Evolutionary conservation across 2,797 vertebrate species (phyloP).

Genomic region (Urocyon cinereoargenteus): DNA sequence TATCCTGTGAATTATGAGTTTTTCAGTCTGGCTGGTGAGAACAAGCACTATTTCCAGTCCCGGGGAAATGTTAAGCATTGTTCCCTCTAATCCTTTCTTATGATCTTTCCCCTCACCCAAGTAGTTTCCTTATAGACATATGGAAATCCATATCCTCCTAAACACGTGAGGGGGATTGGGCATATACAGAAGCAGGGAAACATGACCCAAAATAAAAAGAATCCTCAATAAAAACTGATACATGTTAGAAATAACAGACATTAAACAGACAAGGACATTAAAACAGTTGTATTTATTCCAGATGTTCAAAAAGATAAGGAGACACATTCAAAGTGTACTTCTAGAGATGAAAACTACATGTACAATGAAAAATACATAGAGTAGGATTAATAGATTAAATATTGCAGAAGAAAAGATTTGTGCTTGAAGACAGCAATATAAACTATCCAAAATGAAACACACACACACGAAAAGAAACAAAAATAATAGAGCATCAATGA

Average conservation of each 20-base stretch:
- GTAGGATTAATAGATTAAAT: constrained; percentile 25
- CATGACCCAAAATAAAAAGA: neutral
- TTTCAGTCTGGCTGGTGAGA: constrained; percentile 3
- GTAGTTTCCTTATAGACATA: constrained; percentile 8
- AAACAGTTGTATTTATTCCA: constrained; percentile 23
- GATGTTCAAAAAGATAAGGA: constrained; percentile 50
- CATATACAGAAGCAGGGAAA: constrained; percentile 39
- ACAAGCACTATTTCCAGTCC: neutral
- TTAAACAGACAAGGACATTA: constrained; percentile 6
- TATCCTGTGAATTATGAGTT: neutral
- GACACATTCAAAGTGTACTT: constrained; percentile 17
- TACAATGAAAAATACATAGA: constrained; percentile 58
- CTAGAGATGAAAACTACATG: constrained; percentile 48
- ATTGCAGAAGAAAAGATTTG: neutral
- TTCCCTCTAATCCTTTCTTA: constrained; percentile 17
- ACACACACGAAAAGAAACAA: constrained; percentile 24
- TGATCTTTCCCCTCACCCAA: neutral
- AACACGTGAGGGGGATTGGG: constrained; percentile 41
- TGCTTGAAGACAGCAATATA: constrained; percentile 26
- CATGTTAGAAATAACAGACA: neutral
- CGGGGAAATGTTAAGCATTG: neutral
- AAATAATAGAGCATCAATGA: constrained; percentile 35
- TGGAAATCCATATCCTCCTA: neutral
- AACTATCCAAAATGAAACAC: constrained; percentile 55
- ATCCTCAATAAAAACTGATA: constrained; percentile 39